Evolutionary conservation across 2,797 vertebrate genomes (phyloP).

Genomic region (Synaphobranchus kaupii): DNA sequence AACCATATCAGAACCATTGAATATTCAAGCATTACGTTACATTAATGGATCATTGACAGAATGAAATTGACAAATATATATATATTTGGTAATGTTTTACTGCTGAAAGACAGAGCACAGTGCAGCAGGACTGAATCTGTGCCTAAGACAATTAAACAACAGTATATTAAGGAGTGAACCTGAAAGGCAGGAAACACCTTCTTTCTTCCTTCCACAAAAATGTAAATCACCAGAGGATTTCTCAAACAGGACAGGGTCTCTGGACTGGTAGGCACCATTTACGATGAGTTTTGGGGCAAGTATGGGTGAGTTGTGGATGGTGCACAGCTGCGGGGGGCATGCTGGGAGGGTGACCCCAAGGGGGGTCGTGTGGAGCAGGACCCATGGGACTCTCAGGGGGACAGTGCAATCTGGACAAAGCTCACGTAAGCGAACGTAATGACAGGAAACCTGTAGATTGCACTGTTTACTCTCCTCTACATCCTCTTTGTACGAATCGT

Average conservation of each 20-base stretch:
- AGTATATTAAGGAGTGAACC: not conserved
- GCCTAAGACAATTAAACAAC: not conserved
- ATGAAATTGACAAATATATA: not conserved
- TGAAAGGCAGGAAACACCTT: not conserved
- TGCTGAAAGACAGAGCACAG: not conserved
- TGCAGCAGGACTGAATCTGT: not conserved
- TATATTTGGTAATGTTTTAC: not conserved
- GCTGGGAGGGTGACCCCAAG: not conserved
- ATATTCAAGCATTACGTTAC: not conserved
- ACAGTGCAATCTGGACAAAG: not conserved
- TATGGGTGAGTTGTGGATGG: not conserved
- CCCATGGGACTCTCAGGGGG: not conserved
- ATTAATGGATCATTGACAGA: not conserved
- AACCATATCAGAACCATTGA: not conserved
- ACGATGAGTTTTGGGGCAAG: not conserved
- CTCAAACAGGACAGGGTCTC: not conserved
- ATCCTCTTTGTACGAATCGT: not conserved
- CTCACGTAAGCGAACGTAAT: conserved; percentile 18
- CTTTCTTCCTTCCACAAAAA: not conserved
- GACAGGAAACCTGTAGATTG: conserved; percentile 21
- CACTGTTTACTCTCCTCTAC: conserved; percentile 10
- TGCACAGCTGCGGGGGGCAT: not conserved
- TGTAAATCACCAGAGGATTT: not conserved
- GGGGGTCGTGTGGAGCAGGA: not conserved
- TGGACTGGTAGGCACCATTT: not conserved